These are phyloP conservation scores for Tetramorium alpestre DNA, from an alignment of 1,140 invertebrate genomes.

Conservation along the genomic window DNA sequence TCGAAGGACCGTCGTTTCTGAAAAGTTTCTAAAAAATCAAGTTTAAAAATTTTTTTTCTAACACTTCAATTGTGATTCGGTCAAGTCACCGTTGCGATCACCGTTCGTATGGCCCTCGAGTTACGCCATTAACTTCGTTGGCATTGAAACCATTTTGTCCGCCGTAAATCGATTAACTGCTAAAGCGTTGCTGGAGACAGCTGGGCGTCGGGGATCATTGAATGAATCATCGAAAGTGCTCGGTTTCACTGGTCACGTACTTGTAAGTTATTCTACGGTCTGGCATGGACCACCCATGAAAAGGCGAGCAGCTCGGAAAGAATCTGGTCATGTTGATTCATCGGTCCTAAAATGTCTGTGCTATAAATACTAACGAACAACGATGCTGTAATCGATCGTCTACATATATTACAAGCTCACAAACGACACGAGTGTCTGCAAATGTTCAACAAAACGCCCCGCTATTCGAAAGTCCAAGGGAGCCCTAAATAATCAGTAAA, in stretches of 20 bases:
- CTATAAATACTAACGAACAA: slow-evolving; percentile 23
- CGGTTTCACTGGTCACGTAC: slow-evolving; percentile 45
- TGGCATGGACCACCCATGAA: slow-evolving; percentile 52
- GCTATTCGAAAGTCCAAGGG: not conserved
- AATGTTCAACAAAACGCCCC: slow-evolving; percentile 3
- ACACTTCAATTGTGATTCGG: not conserved
- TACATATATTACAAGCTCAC: not conserved
- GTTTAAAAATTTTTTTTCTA: slow-evolving; percentile 2
- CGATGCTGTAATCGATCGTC: slow-evolving; percentile 42
- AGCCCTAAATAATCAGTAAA: slow-evolving; percentile 35
- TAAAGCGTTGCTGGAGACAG: slow-evolving; percentile 38
- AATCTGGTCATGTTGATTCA: slow-evolving; percentile 49
- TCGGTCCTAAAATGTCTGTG: slow-evolving; percentile 53
- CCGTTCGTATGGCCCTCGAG: not conserved
- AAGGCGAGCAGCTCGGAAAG: not conserved
- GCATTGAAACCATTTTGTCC: slow-evolving; percentile 1
- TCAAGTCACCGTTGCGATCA: not conserved
- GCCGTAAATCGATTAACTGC: slow-evolving; percentile 56
- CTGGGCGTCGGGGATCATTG: slow-evolving; percentile 52
- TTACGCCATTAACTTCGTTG: slow-evolving; percentile 5
- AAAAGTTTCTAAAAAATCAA: not conserved
- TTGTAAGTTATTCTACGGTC: slow-evolving; percentile 29
- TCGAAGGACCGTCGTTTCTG: slow-evolving; percentile 4
- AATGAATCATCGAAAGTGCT: slow-evolving; percentile 67
- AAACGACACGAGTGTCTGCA: not conserved